Percentiles rank a stretch among this genome's conserved stretches.
Conservation (phyloP, 2,888 invertebrate species). For the Epistrophe grossulariae region DNA sequence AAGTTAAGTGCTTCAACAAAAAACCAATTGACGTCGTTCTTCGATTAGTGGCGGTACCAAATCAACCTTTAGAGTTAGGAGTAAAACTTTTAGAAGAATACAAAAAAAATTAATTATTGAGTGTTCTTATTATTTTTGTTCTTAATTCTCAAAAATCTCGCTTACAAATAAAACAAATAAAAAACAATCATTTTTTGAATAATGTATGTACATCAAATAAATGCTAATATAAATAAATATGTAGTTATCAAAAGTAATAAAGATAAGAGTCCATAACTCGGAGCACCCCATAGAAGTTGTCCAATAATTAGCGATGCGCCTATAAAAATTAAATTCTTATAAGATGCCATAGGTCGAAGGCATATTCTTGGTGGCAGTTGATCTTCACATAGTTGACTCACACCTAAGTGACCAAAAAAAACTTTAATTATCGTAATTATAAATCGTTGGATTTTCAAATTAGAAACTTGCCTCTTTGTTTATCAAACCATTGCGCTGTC, state of each 20-base stretch:
- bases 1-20: conserved; percentile 85
- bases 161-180: conserved; percentile 49
- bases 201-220: conserved; percentile 77
- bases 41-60: conserved; percentile 87
- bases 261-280: conserved; percentile 79
- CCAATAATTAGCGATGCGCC: conserved; percentile 78
- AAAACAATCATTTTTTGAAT: conserved; percentile 6
- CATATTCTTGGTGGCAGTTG: conserved; percentile 81
- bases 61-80: conserved; percentile 79
- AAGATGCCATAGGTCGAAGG: conserved; percentile 81
- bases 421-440: background rate
- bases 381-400: conserved; percentile 80
- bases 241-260: conserved; percentile 77
- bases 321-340: conserved; percentile 76
- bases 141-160: conserved; percentile 16
- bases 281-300: conserved; percentile 79
- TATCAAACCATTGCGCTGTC: conserved; percentile 83
- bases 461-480: conserved; percentile 78
- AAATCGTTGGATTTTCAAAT: background rate
- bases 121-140: conserved; percentile 5
- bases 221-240: conserved; percentile 80
- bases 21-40: conserved; percentile 85
- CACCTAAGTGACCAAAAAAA: conserved; percentile 76
- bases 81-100: conserved; percentile 69
- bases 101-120: background rate